Evolutionary conservation across 1,140 invertebrate genomes (phyloP).

Genomic region (Aphidius gifuensis): DNA sequence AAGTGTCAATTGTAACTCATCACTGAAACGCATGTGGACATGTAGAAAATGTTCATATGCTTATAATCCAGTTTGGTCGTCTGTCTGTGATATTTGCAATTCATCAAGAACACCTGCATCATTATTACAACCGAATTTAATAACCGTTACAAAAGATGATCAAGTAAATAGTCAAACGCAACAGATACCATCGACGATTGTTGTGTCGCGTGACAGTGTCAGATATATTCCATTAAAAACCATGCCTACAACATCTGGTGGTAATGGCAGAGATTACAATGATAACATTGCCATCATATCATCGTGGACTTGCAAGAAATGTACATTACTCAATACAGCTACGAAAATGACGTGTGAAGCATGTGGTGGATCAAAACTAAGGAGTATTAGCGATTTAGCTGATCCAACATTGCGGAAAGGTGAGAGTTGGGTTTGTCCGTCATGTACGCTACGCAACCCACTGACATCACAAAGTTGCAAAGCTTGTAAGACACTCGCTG

Average conservation of each 20-base stretch:
- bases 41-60: slow-evolving; percentile 84
- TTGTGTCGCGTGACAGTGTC: slow-evolving; percentile 52
- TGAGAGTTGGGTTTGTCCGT: slow-evolving; percentile 74
- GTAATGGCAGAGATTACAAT: slow-evolving; percentile 33
- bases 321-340: slow-evolving; percentile 76
- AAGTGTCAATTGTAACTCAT: slow-evolving; percentile 26
- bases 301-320: slow-evolving; percentile 83
- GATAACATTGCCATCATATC: slow-evolving; percentile 47
- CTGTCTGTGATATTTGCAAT: slow-evolving; percentile 77
- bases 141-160: slow-evolving; percentile 64
- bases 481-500: slow-evolving; percentile 68
- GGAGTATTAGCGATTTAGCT: slow-evolving; percentile 63
- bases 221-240: slow-evolving; percentile 56
- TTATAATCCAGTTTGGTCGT: slow-evolving; percentile 77
- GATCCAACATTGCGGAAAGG: slow-evolving; percentile 70
- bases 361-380: slow-evolving; percentile 77
- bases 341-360: slow-evolving; percentile 71
- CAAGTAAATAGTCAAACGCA: slow-evolving; percentile 37
- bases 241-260: slow-evolving; percentile 40
- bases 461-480: slow-evolving; percentile 68
- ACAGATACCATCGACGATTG: slow-evolving; percentile 40
- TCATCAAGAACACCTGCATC: slow-evolving; percentile 63
- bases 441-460: slow-evolving; percentile 84
- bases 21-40: slow-evolving; percentile 76
- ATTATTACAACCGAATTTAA: slow-evolving; percentile 65